Base-by-base conservation (phyloP, 2,113 vertebrate genomes). In the Sphaerodactylus townsendi region DNA sequence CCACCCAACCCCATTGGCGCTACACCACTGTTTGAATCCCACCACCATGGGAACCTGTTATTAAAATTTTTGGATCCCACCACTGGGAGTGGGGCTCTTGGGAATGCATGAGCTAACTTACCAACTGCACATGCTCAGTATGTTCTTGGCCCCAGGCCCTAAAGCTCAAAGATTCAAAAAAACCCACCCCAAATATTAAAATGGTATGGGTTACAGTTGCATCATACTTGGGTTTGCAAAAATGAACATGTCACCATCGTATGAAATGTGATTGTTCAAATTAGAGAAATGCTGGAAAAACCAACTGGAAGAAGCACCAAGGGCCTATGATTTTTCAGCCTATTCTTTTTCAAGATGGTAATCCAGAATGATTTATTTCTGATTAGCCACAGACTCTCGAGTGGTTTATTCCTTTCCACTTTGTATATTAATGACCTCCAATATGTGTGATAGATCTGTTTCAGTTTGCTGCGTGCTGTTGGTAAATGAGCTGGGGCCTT, bases 401-500 rank as follows among this genome's bases (percentile, higher is more conserved):
- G 84, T 74, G 53, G 8, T 5, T 88, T 86, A 70, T 85, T 92
- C 59, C 85, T 87, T 85, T 68, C 66, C n/a, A 79, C 28, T 88
- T 89, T 83, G 56, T 79, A 13, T 87, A 88, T 84, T 90, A 88
- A 91, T 89, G 83, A 89, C 62, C 83, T 30, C 59, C 2, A 59
- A 73, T 86, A 87, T 85, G 77, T 86, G 39, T 89, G 83, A 75
- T 65, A 86, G 28, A 86, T 85, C 41, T 90, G 50, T 80, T 83
- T 84, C 50, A 41, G 72, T 66, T 11, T 73, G 69, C 76, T 33
- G 39, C 41, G 28, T 53, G 53, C 82, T 81, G 76, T n/a, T 77
- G 66, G 74, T 75, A 91, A 91, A 90, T 83, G 71, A 83, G 84
- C 56, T 75, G 23, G 53, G 64, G 85, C 37, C 46, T 92, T 92